Base-by-base conservation (phyloP, 2,113 vertebrate species). In the Thomomys bottae region DNA sequence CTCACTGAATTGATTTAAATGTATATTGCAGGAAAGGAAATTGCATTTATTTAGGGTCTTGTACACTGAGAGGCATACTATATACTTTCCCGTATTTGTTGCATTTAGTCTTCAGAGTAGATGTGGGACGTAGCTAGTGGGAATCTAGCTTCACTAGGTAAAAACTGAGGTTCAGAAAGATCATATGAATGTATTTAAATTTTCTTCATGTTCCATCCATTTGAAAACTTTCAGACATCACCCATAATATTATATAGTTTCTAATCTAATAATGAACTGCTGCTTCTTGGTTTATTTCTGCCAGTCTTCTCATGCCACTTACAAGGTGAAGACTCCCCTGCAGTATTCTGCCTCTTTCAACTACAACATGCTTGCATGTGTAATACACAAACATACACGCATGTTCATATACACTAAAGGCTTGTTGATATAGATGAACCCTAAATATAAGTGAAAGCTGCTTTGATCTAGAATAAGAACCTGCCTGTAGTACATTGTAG, bases 181-280 rank as follows among this genome's bases (percentile, higher is more conserved):
- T 92, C 70, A 71, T 68, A 36, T 63, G 76, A 91, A 88, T 89
- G 30, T 38, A 79, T 82, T 94, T 86, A 78, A 61, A 92, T 84
- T 81, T 84, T 71, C 42, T 87, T 79, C 70, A 38, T 92, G 40
- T 84, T 68, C 28, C 24, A 40, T 30, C 72, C 71, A 68, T 59
- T 59, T 90, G 59, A 88, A 49, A 94, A 77, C n/a, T 84, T 59
- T 73, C 10, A 68, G 59, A 7, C 28, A 40, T 94, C 24, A 70
- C 21, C 67, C 75, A 10, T 77, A 36, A 10, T 86, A 30, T 77
- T 79, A 61, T 32, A 17, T 87, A 66, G 40, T 75, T 95, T 90
- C 38, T 23, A 67, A 85, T 73, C 85, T 70, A 92, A 89, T 18
- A 87, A 80, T 87, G 24, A 88, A 71, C 36, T 85, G 32, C 17